These are phyloP conservation scores for Strix aluco DNA, from an alignment of 2,113 vertebrate species.

Conservation along the genomic window DNA sequence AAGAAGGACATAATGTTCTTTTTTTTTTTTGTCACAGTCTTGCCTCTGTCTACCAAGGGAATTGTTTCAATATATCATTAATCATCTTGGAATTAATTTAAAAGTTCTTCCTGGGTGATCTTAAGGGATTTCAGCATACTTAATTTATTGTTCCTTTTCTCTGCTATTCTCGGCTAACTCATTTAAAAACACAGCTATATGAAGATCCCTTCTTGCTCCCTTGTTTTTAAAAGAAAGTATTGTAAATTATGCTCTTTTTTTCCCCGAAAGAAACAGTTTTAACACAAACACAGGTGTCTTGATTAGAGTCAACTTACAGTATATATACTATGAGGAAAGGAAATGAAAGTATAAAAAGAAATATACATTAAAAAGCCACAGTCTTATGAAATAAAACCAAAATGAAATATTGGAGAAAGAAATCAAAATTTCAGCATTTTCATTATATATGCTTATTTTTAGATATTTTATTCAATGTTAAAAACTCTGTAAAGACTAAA, in stretches of 20 bases:
- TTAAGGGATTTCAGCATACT: background rate
- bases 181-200: background rate
- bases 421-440: background rate
- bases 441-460: background rate
- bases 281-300: background rate
- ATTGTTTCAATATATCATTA: constrained; percentile 9
- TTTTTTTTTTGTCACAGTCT: background rate
- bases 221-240: background rate
- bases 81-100: constrained; percentile 7
- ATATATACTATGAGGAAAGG: background rate
- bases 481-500: background rate
- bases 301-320: background rate
- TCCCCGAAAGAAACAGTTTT: background rate
- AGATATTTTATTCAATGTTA: background rate
- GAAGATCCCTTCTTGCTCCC: background rate
- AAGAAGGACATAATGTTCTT: background rate
- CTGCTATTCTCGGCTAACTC: background rate
- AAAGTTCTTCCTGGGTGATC: background rate
- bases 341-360: background rate
- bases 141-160: background rate
- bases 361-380: background rate
- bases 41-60: background rate
- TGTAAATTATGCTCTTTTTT: background rate
- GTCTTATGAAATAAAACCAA: background rate
- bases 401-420: background rate